Evolutionary conservation across 2,113 vertebrate species (phyloP).

Genomic region (Genyomyrus donnyi): DNA sequence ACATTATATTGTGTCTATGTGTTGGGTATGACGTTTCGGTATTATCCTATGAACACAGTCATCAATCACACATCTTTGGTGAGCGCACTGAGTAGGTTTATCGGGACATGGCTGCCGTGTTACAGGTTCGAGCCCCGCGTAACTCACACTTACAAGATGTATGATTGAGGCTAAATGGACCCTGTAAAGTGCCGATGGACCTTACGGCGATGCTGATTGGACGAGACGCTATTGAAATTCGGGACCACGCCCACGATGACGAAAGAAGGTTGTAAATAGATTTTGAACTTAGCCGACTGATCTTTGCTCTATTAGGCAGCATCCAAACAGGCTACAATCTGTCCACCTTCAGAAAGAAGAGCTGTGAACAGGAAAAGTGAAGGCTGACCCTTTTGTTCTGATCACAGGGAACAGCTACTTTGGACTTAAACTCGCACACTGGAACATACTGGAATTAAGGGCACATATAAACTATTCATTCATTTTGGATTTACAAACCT

Average conservation of each 20-base stretch:
- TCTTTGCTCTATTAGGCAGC: conserved; percentile 46
- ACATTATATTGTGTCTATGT: neutral
- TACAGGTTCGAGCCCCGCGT: neutral
- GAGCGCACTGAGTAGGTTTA: neutral
- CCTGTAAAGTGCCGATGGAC: neutral
- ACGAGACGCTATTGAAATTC: conserved; percentile 2
- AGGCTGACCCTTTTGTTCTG: neutral
- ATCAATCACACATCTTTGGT: neutral
- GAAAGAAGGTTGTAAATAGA: conserved; percentile 54
- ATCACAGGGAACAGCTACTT: neutral
- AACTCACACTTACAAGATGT: neutral
- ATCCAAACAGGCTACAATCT: conserved; percentile 44
- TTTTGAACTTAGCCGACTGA: conserved; percentile 79
- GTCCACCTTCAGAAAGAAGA: neutral
- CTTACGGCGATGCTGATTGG: neutral
- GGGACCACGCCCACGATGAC: conserved; percentile 65
- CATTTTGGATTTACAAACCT: conserved; percentile 17
- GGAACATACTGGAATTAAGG: conserved; percentile 19
- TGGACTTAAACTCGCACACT: neutral
- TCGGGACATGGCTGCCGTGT: neutral
- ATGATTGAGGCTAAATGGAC: neutral
- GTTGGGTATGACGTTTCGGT: neutral
- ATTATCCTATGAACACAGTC: neutral
- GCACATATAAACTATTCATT: neutral
- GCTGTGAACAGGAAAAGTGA: neutral